These are phyloP conservation scores for Eledona agricola DNA, from an alignment of 2,888 invertebrate species.

Conservation along the genomic window DNA sequence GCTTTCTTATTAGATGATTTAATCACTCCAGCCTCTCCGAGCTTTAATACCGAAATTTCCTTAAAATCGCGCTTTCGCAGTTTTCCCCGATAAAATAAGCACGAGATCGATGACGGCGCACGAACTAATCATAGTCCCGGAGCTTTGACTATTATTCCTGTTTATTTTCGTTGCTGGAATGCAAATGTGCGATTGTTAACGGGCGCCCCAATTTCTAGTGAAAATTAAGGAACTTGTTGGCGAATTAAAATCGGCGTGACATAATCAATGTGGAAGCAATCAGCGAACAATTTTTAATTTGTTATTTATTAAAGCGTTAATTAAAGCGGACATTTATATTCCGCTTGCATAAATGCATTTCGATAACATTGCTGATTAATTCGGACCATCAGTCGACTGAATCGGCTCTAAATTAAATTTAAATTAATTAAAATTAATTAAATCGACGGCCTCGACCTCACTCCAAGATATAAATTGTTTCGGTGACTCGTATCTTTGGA, in stretches of 20 bases:
- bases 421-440: slow-evolving; percentile 43
- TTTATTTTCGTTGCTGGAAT: not conserved
- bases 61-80: no score
- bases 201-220: no score
- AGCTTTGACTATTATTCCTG: not conserved
- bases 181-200: no score
- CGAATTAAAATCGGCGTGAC: no score
- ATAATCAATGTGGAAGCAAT: not conserved
- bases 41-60: no score
- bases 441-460: slow-evolving; percentile 34
- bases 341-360: slow-evolving; percentile 27
- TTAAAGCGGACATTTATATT: slow-evolving; percentile 26
- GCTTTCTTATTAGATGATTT: slow-evolving; percentile 31
- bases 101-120: no score
- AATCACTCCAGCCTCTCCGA: slow-evolving; percentile 24
- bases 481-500: slow-evolving; percentile 33
- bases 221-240: no score
- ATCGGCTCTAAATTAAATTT: slow-evolving; percentile 35
- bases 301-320: slow-evolving; percentile 23
- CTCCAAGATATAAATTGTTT: slow-evolving; percentile 38
- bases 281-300: slow-evolving; percentile 11
- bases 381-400: slow-evolving; percentile 14
- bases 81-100: no score
- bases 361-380: slow-evolving; percentile 29
- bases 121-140: no score